These are phyloP conservation scores for Neodontobutis hainanensis DNA, from an alignment of 2,113 vertebrate species.

Conservation along the genomic window DNA sequence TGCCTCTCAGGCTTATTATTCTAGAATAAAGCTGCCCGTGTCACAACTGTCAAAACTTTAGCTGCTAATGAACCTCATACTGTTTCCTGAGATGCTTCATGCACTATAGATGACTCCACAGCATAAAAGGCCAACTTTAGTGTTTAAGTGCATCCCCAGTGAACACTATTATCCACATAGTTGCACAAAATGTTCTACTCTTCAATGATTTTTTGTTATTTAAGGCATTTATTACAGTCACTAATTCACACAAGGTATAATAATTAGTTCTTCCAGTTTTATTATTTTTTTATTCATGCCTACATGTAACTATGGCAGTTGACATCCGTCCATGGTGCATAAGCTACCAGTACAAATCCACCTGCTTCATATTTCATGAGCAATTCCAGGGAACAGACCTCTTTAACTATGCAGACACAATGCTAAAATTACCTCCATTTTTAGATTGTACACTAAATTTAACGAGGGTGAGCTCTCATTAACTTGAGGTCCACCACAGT, in stretches of 20 bases:
- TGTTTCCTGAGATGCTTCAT: constrained; percentile 33
- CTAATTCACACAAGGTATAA: no score
- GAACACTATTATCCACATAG: not conserved
- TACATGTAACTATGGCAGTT: not conserved
- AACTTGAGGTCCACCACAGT: constrained; percentile 35
- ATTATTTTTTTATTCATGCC: no score
- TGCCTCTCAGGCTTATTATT: constrained; percentile 59
- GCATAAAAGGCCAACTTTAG: constrained; percentile 36
- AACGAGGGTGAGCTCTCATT: constrained; percentile 56
- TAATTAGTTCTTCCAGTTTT: no score
- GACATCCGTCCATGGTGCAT: not conserved
- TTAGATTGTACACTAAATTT: constrained; percentile 22
- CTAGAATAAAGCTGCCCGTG: constrained; percentile 54
- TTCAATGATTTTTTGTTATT: not conserved
- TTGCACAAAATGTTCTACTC: not conserved
- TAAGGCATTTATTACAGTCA: no score
- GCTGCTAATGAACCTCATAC: constrained; percentile 67
- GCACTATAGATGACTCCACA: constrained; percentile 45
- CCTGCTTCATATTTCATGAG: not conserved
- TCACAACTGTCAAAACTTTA: constrained; percentile 55
- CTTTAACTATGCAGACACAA: not conserved
- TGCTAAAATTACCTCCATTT: constrained; percentile 34
- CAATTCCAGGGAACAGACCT: not conserved
- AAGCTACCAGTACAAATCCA: not conserved
- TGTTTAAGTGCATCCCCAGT: constrained; percentile 14